phyloP scores from a whole-genome alignment of 2,888 invertebrate genomes.

The Pandemis cinnamomeana region DNA sequence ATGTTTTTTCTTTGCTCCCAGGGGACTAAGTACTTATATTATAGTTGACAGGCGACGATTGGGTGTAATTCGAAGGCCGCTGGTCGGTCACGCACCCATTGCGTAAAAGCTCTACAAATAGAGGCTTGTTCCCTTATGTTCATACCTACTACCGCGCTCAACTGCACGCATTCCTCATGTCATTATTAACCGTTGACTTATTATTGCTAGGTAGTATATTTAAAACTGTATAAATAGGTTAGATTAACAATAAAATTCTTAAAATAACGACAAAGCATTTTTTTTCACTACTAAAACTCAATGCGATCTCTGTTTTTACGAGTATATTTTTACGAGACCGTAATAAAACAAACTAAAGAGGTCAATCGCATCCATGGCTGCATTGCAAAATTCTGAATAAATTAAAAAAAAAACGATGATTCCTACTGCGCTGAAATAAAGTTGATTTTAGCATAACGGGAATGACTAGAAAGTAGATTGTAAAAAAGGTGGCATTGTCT shows the following conservation, averaged over 20 bases:
- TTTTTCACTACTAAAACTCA: background rate
- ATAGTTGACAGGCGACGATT: too few relatives aligned
- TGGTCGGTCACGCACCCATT: too few relatives aligned
- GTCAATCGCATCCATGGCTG: conserved; percentile 32
- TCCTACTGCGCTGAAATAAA: background rate
- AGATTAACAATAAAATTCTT: background rate
- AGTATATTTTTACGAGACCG: background rate
- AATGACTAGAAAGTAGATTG: conserved; percentile 18
- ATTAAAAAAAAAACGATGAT: background rate
- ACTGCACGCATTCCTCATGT: too few relatives aligned
- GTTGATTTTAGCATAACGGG: background rate
- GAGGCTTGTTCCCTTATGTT: too few relatives aligned
- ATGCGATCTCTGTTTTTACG: background rate
- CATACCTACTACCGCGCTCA: too few relatives aligned
- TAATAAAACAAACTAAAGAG: conserved; percentile 29
- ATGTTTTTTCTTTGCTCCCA: too few relatives aligned
- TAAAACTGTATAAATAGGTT: too few relatives aligned
- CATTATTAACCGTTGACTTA: too few relatives aligned
- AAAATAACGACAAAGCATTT: background rate
- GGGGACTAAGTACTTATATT: too few relatives aligned
- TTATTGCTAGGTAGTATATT: too few relatives aligned
- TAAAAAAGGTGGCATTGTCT: conserved; percentile 36
- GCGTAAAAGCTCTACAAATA: too few relatives aligned
- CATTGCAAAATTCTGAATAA: conserved; percentile 19
- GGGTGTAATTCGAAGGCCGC: too few relatives aligned